Evolutionary conservation across 2,113 vertebrate genomes (phyloP), one percentile per base, ranked within the genome.

Genomic region (Brienomyrus longianalis): DNA sequence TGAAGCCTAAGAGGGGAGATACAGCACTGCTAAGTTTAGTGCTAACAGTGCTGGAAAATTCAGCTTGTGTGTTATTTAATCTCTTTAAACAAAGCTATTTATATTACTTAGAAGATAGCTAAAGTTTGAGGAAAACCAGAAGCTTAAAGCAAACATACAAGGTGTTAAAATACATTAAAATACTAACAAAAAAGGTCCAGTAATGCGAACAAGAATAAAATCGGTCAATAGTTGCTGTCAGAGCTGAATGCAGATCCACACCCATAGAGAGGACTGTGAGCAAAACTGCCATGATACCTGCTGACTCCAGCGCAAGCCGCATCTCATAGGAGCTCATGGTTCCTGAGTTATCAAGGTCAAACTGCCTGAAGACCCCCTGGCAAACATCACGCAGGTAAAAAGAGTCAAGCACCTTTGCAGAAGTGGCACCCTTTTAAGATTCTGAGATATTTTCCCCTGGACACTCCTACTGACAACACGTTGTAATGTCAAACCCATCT

Each of bases 241-340:
- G 3, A 48, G 43, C 39, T 43, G 35, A 43, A 43, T 43, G 74
- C 74, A 39, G 74, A 80, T 80, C 35, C 15, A 80, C 31, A 6
- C 31, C 74, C 74, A 8, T 10, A 43, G 74, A 43, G 35, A 80
- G 35, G 5, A 19, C 5, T 1, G n/a, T 5, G n/a, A 31, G 23
- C 21, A 54, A 31, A 45, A 50, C 23, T 90, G 48, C 7, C 23
- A 47, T 45, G 91, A 88, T 93, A 99, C 97, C 98, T 0, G 96
- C 95, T 45, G 96, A 96, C 90, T 99, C 98, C 4, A 98, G 90
- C 1, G 98, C 98, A 94, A 98, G 93, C 0, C 97, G 96, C 97
- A 98, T 96, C 95, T 99, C 98, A 0, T 98, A 98, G 43, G 98
- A 95, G 90, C 96, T 98, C 97, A 99, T 97, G 84, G 94, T 96